Conservation (phyloP, 2,888 invertebrate species). For the Lymantria dispar region DNA sequence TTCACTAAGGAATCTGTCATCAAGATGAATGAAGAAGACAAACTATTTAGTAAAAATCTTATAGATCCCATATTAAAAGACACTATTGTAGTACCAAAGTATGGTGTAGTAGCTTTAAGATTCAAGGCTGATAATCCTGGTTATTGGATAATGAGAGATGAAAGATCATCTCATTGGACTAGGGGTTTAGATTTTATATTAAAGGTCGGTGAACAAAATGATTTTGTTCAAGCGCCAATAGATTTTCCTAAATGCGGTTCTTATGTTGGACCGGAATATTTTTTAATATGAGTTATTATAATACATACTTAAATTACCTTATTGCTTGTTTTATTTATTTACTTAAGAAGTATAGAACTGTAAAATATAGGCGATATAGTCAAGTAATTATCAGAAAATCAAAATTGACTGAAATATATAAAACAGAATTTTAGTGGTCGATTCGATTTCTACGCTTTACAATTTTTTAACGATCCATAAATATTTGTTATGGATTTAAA, state of each 20-base stretch:
- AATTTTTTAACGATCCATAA: too few relatives aligned
- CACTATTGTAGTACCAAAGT: constrained; percentile 87
- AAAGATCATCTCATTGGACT: constrained; percentile 88
- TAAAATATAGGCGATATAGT: too few relatives aligned
- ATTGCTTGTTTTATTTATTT: constrained; percentile 42
- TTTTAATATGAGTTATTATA: constrained; percentile 72
- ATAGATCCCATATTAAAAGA: constrained; percentile 86
- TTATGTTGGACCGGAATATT: constrained; percentile 89
- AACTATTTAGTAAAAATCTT: constrained; percentile 81
- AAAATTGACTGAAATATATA: too few relatives aligned
- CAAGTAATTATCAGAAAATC: too few relatives aligned
- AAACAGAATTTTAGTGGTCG: too few relatives aligned
- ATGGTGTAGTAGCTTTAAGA: constrained; percentile 86
- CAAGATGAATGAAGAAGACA: constrained; percentile 81
- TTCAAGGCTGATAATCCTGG: constrained; percentile 91
- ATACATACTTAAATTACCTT: constrained; percentile 30
- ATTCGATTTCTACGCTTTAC: too few relatives aligned
- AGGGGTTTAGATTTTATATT: constrained; percentile 88
- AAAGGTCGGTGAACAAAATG: constrained; percentile 85
- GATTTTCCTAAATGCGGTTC: constrained; percentile 91
- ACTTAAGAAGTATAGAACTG: constrained; percentile 4
- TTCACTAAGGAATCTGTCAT: constrained; percentile 78
- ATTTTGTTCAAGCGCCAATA: constrained; percentile 86
- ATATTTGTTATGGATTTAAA: too few relatives aligned
- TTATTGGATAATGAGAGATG: constrained; percentile 91